Conservation (phyloP, 1,140 invertebrate species). For the Ctenoplectra terminalis region DNA sequence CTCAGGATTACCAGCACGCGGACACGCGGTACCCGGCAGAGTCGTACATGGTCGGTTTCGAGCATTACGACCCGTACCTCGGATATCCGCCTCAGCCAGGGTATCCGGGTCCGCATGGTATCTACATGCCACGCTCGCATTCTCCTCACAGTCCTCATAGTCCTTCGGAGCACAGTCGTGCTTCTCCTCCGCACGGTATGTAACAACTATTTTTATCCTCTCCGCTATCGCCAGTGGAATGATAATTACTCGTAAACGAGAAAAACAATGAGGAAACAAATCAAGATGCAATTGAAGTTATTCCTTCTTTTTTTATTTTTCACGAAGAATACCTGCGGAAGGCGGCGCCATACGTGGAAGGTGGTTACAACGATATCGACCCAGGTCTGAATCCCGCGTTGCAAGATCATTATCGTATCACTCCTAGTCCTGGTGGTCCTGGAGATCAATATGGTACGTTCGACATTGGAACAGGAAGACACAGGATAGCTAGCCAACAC, state of each 20-base stretch:
- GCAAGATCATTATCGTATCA: constrained; percentile 88
- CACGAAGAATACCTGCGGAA: constrained; percentile 84
- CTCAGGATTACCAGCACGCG: constrained; percentile 80
- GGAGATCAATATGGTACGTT: constrained; percentile 86
- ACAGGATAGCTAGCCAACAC: background rate
- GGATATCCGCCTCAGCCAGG: constrained; percentile 80
- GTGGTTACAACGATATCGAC: constrained; percentile 87
- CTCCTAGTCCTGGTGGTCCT: constrained; percentile 87
- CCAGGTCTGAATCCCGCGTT: constrained; percentile 85
- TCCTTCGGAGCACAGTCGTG: constrained; percentile 81
- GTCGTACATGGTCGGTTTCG: constrained; percentile 82
- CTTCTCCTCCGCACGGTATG: constrained; percentile 80
- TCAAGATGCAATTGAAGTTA: no score
- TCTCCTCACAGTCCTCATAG: constrained; percentile 81
- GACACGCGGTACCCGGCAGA: constrained; percentile 80
- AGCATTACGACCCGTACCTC: constrained; percentile 80
- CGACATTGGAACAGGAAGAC: background rate
- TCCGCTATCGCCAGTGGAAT: background rate
- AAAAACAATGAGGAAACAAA: background rate
- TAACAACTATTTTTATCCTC: constrained; percentile 1
- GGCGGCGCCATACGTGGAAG: constrained; percentile 83
- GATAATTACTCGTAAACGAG: background rate
- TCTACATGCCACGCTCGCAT: constrained; percentile 81
- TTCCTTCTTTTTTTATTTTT: constrained; percentile 53
- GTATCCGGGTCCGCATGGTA: constrained; percentile 80